Base-by-base conservation (phyloP, 2,797 vertebrate genomes). In the Okamejei kenojei region DNA sequence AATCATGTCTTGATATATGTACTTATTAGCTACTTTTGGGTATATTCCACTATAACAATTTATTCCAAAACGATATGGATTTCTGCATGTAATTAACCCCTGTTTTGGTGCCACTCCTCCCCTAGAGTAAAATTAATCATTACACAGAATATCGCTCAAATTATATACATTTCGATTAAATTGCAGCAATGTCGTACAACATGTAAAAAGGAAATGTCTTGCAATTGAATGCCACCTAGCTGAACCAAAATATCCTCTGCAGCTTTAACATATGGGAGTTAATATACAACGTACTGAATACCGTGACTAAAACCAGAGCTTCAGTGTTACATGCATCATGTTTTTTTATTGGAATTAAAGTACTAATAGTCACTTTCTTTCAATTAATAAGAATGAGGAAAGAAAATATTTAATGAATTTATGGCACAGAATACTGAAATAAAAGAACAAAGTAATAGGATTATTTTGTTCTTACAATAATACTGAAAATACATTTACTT, bases 161-260 rank as follows among this genome's bases (percentile, higher is more conserved):
- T 26, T 23, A 38, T 73, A n/a, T 23, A 35, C 4, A 32, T 10
- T 71, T 90, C 32, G 29, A 45, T 45, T 74, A 5, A 38, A 92
- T 92, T 92, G 23, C 5, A 76, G 15, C 38, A 29, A 65, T 29
- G 63, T 65, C 9, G n/a, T 74, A 26, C 21, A 11, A 71, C 11
- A 38, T 5, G 45, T 29, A 54, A 11, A 71, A 74, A 45, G 71
- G 90, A 35, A 92, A 92, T 92, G 74, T 63, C 68, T 92, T 92
- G 90, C 76, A 76, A 92, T 23, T 92, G 90, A 4, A 91, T 76
- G 90, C 71, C 90, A 92, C 71, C 71, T 76, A 92, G 90, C 90
- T 92, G 90, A 92, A 92, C 11, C 3, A 45, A 71, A 54, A 91
- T 21, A 29, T 38, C 35, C 71, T 76, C 71, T 15, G 7, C 84